Conservation (phyloP, 2,113 vertebrate genomes). For the Lates calcarifer region DNA sequence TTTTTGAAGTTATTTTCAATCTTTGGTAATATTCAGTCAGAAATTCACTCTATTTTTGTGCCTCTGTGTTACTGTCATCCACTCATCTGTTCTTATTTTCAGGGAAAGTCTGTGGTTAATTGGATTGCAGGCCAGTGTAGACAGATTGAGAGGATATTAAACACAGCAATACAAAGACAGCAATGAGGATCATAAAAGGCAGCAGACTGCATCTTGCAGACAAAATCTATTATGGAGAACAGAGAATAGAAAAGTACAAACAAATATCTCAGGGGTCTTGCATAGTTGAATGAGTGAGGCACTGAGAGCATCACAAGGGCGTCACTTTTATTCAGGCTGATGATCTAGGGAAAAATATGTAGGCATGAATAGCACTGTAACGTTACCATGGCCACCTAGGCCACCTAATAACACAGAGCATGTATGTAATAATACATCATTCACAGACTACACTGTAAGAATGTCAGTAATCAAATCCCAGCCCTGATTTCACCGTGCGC, state of each 20-base stretch:
- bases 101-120: constrained; percentile 8
- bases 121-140: not conserved
- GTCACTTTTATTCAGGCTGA: not conserved
- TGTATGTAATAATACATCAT: constrained; percentile 16
- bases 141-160: constrained; percentile 9
- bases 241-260: not conserved
- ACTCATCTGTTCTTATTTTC: constrained; percentile 15
- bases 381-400: not conserved
- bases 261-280: constrained; percentile 25
- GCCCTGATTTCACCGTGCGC: constrained; percentile 28
- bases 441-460: constrained; percentile 10
- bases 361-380: not conserved
- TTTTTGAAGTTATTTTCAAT: constrained; percentile 2
- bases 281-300: not conserved
- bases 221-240: not conserved
- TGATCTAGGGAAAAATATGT: not conserved
- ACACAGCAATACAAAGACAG: not conserved
- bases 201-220: not conserved
- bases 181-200: not conserved
- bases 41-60: not conserved
- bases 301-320: not conserved
- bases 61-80: not conserved
- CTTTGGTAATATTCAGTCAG: not conserved
- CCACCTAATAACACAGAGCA: constrained; percentile 16
- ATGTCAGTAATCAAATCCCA: constrained; percentile 41